Percentiles rank a stretch among this genome's conserved stretches.
phyloP scores from a whole-genome alignment of 2,888 invertebrate genomes.

The Meiosimyza decipiens region DNA sequence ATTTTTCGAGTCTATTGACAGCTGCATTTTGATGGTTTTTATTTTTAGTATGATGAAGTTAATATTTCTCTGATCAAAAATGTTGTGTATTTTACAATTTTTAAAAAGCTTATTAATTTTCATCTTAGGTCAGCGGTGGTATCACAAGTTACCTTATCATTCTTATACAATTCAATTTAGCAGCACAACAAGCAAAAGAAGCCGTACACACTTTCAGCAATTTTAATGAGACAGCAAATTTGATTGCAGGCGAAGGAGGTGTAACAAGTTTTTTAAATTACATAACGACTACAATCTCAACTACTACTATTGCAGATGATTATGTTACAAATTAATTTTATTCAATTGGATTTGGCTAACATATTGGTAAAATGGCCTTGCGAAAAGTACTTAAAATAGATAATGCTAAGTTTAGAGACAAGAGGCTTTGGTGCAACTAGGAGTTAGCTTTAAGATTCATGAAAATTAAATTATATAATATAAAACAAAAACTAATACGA shows the following conservation, averaged over 20 bases:
- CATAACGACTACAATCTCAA: neutral
- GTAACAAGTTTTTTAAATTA: neutral
- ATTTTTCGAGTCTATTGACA: neutral
- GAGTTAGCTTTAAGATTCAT: too few relatives aligned
- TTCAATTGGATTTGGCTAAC: too few relatives aligned
- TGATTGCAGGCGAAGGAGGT: slow-evolving; percentile 18
- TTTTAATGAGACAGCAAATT: slow-evolving; percentile 14
- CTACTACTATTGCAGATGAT: neutral
- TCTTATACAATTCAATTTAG: slow-evolving; percentile 66
- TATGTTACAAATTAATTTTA: neutral
- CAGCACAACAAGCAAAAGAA: slow-evolving; percentile 64
- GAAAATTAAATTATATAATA: too few relatives aligned
- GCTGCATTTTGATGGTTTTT: neutral
- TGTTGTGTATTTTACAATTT: neutral
- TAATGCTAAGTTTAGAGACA: too few relatives aligned
- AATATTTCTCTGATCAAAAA: neutral
- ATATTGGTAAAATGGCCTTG: too few relatives aligned
- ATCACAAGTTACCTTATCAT: slow-evolving; percentile 67
- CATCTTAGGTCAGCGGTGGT: slow-evolving; percentile 60
- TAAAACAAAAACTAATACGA: too few relatives aligned
- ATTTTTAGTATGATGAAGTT: neutral
- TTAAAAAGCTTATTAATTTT: slow-evolving; percentile 5
- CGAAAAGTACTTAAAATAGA: too few relatives aligned
- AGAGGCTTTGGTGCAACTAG: too few relatives aligned
- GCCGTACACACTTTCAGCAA: slow-evolving; percentile 37